A percentile compares a stretch with the other conserved stretches of the same genome.
Conservation (phyloP, 2,888 invertebrate genomes). For the Mythimna impura region DNA sequence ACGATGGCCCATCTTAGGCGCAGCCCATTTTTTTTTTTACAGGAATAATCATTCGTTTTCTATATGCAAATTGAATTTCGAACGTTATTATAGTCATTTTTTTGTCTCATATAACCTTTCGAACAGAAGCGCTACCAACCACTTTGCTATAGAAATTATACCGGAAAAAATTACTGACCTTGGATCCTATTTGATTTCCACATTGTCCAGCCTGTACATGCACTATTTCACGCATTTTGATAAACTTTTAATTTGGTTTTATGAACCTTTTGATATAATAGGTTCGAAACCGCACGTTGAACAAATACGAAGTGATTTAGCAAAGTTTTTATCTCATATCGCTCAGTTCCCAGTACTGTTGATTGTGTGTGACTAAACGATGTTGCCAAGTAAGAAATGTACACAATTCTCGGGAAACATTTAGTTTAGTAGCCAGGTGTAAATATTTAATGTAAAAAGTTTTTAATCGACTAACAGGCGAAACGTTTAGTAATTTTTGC, state of each 20-base stretch:
- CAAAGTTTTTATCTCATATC: conserved; percentile 54
- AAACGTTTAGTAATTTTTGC: not conserved
- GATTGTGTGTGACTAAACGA: conserved; percentile 46
- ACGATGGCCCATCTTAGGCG: conserved; percentile 21
- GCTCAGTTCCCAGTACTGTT: conserved; percentile 55
- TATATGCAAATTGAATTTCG: conserved; percentile 30
- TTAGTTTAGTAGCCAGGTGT: conserved; percentile 40
- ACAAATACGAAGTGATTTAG: conserved; percentile 51
- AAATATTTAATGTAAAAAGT: conserved; percentile 23
- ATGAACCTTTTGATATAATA: conserved; percentile 35
- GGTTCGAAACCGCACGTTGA: conserved; percentile 53
- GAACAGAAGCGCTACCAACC: not conserved
- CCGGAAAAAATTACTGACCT: conserved; percentile 89
- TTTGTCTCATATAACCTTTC: too few relatives aligned
- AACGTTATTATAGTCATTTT: conserved; percentile 12
- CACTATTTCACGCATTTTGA: conserved; percentile 97
- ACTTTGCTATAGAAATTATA: conserved; percentile 18
- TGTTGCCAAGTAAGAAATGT: conserved; percentile 47
- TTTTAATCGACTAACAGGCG: conserved; percentile 40
- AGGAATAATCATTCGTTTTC: not conserved
- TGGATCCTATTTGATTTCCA: conserved; percentile 98
- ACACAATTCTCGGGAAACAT: conserved; percentile 30
- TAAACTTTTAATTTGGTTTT: conserved; percentile 23
- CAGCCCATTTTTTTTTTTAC: conserved; percentile 14
- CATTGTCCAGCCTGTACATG: conserved; percentile 98